Evolutionary conservation across 2,888 invertebrate genomes (phyloP).

Genomic region (Mylabris sibirica): DNA sequence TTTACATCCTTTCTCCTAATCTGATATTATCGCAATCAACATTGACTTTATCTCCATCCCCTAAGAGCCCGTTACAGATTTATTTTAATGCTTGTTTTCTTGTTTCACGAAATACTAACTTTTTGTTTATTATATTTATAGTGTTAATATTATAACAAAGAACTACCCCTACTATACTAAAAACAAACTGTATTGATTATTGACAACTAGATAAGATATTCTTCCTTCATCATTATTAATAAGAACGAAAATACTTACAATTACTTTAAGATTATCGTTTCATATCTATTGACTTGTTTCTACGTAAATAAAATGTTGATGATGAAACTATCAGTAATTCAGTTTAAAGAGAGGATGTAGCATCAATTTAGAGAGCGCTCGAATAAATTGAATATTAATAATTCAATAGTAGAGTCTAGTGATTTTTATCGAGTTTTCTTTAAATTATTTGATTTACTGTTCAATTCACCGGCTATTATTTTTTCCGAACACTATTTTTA

Average conservation of each 20-base stretch:
- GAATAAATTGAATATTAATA: conserved; percentile 11
- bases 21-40: not conserved
- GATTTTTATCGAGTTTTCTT: conserved; percentile 1
- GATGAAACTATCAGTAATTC: conserved; percentile 9
- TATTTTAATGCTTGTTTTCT: conserved; percentile 47
- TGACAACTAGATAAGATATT: too few relatives aligned
- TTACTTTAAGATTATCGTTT: not conserved
- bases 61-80: conserved; percentile 39
- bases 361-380: conserved; percentile 3
- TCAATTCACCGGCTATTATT: not conserved
- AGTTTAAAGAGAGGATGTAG: conserved; percentile 5
- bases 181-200: not conserved
- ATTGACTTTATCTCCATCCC: not conserved
- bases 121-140: conserved; percentile 41
- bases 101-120: conserved; percentile 39
- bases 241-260: not conserved
- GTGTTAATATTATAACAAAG: conserved; percentile 25
- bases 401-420: not conserved
- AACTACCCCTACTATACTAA: not conserved
- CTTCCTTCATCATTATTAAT: too few relatives aligned
- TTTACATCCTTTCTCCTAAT: not conserved
- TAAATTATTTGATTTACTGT: conserved; percentile 6
- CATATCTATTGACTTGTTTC: not conserved
- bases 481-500: not conserved
- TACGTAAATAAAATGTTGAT: conserved; percentile 28